Evolutionary conservation across 2,797 vertebrate species (phyloP).

Genomic region (Staurois parvus): DNA sequence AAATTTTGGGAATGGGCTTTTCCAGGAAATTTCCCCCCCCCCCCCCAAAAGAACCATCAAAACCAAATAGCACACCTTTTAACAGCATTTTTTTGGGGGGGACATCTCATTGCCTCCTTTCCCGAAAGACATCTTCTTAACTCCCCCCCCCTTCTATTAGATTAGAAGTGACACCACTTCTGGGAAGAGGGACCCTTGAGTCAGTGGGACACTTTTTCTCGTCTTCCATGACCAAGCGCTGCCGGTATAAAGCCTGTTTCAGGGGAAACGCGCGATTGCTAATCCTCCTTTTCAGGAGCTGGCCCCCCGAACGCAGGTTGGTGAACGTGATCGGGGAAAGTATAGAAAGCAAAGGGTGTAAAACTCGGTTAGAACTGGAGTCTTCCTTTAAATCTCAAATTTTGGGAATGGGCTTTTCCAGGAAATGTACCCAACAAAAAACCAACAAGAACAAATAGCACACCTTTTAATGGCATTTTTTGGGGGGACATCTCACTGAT

Average conservation of each 20-base stretch:
- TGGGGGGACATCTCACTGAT: neutral
- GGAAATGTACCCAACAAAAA: neutral
- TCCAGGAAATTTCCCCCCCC: neutral
- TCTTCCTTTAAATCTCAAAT: neutral
- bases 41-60: too few species aligned
- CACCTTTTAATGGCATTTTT: neutral
- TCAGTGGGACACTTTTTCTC: too few species aligned
- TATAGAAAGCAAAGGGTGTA: too few species aligned
- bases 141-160: too few species aligned
- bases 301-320: neutral
- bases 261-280: slow-evolving; percentile 21
- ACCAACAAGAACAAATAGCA: too few species aligned
- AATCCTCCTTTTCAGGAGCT: slow-evolving; percentile 35
- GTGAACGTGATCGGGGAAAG: too few species aligned
- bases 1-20: neutral
- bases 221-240: neutral
- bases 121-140: neutral
- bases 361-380: neutral
- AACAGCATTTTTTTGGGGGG: neutral
- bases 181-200: too few species aligned
- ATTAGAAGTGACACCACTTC: too few species aligned
- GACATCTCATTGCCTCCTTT: neutral
- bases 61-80: neutral
- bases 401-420: neutral
- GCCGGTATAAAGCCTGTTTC: slow-evolving; percentile 3